Evolutionary conservation across 2,113 vertebrate genomes (phyloP).

Genomic region (Rousettus leschenaultii): DNA sequence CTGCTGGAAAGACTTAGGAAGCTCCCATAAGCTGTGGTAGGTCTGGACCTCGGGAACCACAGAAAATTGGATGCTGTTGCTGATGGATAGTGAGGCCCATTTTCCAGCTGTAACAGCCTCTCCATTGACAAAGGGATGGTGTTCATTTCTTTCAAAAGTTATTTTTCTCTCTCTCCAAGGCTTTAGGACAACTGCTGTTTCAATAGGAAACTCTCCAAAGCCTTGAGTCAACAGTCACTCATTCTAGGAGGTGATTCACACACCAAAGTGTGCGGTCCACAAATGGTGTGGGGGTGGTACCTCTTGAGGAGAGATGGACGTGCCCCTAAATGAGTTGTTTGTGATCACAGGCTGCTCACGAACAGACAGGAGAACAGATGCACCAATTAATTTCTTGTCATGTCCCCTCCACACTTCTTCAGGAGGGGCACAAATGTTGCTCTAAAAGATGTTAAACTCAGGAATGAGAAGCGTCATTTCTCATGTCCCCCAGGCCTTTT

Average conservation of each 20-base stretch:
- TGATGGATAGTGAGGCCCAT: neutral
- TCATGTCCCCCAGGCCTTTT: neutral
- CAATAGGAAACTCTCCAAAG: constrained; percentile 32
- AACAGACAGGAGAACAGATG: constrained; percentile 60
- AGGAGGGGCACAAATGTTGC: neutral
- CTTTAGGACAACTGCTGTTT: constrained; percentile 45
- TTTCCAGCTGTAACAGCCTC: constrained; percentile 25
- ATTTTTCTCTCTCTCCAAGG: constrained; percentile 50
- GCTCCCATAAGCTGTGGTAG: neutral
- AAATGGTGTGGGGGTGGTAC: constrained; percentile 69
- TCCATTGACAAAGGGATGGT: constrained; percentile 4
- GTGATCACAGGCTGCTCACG: constrained; percentile 43
- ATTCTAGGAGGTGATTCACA: constrained; percentile 61
- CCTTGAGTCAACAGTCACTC: constrained; percentile 64
- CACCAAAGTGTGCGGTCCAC: neutral
- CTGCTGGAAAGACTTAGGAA: neutral
- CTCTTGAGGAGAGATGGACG: constrained; percentile 14
- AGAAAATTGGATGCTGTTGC: neutral
- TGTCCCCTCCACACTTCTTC: constrained; percentile 12
- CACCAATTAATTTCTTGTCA: constrained; percentile 32
- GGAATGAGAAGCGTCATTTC: neutral
- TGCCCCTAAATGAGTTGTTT: constrained; percentile 58
- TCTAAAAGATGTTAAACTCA: constrained; percentile 8
- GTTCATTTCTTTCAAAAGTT: constrained; percentile 55
- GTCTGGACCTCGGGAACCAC: neutral